Percentiles rank a stretch among this genome's conserved stretches.
Conservation (phyloP, 2,113 vertebrate genomes). For the Hemiscyllium ocellatum region DNA sequence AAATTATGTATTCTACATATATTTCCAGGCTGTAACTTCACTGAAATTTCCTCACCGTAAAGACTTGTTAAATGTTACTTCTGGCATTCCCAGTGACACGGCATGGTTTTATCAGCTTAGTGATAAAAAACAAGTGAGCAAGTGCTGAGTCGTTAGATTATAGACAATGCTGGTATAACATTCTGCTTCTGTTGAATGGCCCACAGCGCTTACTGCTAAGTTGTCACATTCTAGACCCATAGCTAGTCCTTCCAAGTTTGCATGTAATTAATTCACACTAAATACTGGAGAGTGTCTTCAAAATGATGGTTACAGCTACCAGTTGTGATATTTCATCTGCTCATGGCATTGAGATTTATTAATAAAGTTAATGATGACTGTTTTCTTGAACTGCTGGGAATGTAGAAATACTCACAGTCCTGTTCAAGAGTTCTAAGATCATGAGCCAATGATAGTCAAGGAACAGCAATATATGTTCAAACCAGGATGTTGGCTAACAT, state of each 20-base stretch:
- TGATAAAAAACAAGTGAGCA: background rate
- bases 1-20: background rate
- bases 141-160: background rate
- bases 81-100: background rate
- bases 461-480: too few relatives aligned
- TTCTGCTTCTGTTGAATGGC: background rate
- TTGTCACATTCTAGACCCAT: background rate
- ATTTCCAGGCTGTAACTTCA: background rate
- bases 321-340: background rate
- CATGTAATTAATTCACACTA: background rate
- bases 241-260: background rate
- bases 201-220: background rate
- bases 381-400: too few relatives aligned
- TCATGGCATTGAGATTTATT: too few relatives aligned
- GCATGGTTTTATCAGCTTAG: background rate
- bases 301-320: background rate
- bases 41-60: background rate
- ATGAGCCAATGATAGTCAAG: too few relatives aligned
- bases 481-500: too few relatives aligned
- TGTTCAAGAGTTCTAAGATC: too few relatives aligned
- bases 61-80: background rate
- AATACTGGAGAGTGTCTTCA: background rate
- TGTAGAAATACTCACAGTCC: too few relatives aligned
- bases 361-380: too few relatives aligned
- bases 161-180: background rate